A percentile compares a stretch with the other conserved stretches of the same genome.
Evolutionary conservation across 2,113 vertebrate species (phyloP).

Genomic region (Petrocephalus microphthalmus): DNA sequence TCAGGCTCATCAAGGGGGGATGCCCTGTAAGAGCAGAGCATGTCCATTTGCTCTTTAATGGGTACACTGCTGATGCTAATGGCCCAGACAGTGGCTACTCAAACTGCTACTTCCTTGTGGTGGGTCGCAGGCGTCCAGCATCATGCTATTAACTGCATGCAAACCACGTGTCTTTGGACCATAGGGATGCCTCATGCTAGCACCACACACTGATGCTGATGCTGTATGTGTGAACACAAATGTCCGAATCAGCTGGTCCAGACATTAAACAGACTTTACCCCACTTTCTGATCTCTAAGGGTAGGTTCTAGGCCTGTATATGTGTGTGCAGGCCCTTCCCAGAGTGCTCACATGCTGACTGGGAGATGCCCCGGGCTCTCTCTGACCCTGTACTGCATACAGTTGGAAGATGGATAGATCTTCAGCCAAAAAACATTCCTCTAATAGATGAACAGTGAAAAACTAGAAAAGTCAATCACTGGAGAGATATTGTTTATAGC

Average conservation of each 20-base stretch:
- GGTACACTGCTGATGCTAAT: not conserved
- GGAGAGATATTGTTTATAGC: not conserved
- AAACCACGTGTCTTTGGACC: not conserved
- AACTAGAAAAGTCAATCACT: not conserved
- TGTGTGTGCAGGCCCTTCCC: not conserved
- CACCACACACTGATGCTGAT: too few species aligned
- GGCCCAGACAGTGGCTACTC: not conserved
- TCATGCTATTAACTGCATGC: not conserved
- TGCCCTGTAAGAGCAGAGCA: not conserved
- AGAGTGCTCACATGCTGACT: too few species aligned
- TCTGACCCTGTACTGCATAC: not conserved
- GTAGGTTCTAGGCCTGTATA: not conserved
- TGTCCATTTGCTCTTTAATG: not conserved
- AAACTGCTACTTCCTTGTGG: not conserved
- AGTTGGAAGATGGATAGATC: not conserved
- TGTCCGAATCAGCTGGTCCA: not conserved
- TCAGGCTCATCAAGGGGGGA: not conserved
- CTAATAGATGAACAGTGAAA: not conserved
- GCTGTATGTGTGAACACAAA: too few species aligned
- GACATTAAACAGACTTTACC: not conserved
- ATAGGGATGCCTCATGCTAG: not conserved
- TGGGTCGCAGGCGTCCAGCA: not conserved
- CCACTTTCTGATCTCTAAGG: not conserved
- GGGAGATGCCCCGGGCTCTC: not conserved
- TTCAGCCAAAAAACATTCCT: not conserved